Evolutionary conservation across 2,113 vertebrate genomes (phyloP).

Genomic region (Saccopteryx leptura): DNA sequence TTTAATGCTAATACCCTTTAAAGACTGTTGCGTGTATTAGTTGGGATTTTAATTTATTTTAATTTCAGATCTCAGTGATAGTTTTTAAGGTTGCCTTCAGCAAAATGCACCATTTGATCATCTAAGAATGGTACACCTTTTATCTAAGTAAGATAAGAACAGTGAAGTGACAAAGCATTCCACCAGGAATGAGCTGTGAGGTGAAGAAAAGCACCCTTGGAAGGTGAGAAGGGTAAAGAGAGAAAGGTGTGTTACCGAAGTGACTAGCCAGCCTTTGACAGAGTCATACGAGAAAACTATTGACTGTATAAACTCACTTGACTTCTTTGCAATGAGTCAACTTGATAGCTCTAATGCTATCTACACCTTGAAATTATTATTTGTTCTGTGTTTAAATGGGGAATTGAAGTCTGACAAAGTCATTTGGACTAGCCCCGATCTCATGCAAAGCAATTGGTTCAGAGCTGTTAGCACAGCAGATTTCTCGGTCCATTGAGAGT

Average conservation of each 20-base stretch:
- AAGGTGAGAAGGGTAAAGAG: neutral
- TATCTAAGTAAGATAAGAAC: constrained; percentile 27
- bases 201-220: neutral
- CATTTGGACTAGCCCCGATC: constrained; percentile 55
- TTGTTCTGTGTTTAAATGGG: constrained; percentile 66
- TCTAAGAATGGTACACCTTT: neutral
- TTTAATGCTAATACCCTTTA: constrained; percentile 24
- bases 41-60: constrained; percentile 54
- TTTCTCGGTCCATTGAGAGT: constrained; percentile 75
- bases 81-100: constrained; percentile 50
- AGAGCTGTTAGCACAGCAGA: constrained; percentile 71
- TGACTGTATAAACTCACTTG: neutral
- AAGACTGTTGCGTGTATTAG: neutral
- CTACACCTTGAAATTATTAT: constrained; percentile 63
- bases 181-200: neutral
- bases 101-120: constrained; percentile 49
- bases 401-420: constrained; percentile 75
- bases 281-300: neutral
- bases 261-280: neutral
- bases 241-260: neutral
- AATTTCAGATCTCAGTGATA: constrained; percentile 46
- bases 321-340: constrained; percentile 52
- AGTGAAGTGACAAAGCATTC: neutral
- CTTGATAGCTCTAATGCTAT: neutral
- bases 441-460: constrained; percentile 66